Percentiles rank a stretch among this genome's conserved stretches.
These are phyloP conservation scores for Dreissena polymorpha DNA, from an alignment of 1,140 invertebrate genomes.

Conservation along the genomic window DNA sequence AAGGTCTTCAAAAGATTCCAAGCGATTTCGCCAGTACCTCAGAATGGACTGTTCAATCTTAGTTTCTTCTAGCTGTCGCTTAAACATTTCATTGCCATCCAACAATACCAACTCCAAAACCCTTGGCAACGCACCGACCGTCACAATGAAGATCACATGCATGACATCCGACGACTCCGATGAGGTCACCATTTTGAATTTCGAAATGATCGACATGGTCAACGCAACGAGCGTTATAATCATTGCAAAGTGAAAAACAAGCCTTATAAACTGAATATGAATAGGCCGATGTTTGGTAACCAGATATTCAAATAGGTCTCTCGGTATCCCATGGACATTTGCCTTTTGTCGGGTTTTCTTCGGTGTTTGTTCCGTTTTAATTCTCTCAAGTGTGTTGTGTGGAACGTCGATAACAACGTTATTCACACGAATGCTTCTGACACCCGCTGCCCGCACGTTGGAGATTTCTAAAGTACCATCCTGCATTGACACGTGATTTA, in stretches of 20 bases:
- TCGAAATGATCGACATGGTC: conserved; percentile 19
- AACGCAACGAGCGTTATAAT: neutral
- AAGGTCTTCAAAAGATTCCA: no score
- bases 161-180: conserved; percentile 40
- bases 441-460: neutral
- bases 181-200: neutral
- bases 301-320: conserved; percentile 8
- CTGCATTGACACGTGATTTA: no score
- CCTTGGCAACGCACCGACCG: conserved; percentile 30
- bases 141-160: conserved; percentile 50
- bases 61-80: conserved; percentile 19
- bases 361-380: neutral
- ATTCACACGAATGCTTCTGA: conserved; percentile 16
- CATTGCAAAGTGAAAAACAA: neutral
- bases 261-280: conserved; percentile 15
- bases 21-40: neutral
- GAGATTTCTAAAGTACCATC: conserved; percentile 17
- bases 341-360: neutral
- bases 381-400: neutral
- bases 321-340: conserved; percentile 28
- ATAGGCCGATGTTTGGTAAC: conserved; percentile 19
- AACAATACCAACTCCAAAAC: conserved; percentile 5
- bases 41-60: conserved; percentile 17
- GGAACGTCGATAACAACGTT: neutral
- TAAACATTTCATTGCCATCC: neutral